Evolutionary conservation across 2,888 invertebrate genomes (phyloP), one percentile per base, ranked within the genome.

Genomic region (Pachymerium ferrugineum): DNA sequence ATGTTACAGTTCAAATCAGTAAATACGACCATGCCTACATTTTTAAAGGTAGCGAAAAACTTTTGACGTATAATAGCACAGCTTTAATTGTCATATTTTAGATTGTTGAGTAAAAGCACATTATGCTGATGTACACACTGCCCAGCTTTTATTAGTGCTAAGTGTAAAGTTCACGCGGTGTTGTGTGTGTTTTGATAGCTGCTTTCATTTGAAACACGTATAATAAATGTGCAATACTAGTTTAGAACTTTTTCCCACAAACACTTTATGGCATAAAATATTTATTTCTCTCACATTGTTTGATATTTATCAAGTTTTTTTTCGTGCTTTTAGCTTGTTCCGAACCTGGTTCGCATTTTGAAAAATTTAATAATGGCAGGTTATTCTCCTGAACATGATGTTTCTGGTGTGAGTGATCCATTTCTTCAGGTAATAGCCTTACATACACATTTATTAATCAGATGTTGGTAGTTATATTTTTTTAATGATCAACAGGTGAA

Each of bases 381-480:
- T 29, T 99, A 99, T 85, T 99, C 98, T 31, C 99, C 99, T 12
- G 99, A 99, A 82, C 99, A 99, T 83, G 99, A 99, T 84, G 99
- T 99, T 68, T 97, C 97, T 77, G 99, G 99, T 28, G 97, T 99
- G 67, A 97, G 97, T 78, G 99, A 99, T 86, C 99, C 99, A 69
- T 99, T 99, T 85, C 87, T 99, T 77, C 99, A 99, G 89, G 95
- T 94, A 83, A 78, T 77, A 14, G 19, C 25, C n/a, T 42, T 31
- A 68, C 73, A n/a, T 72, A 42, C 14, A 28, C 16, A 25, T 29
- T 35, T n/a, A n/a, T n/a, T n/a, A 12, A n/a, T 28, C 28, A 28
- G 28, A 14, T 25, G 25, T 22, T 10, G 14, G 14, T 5, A 25
- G 1, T 25, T 62, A 25, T 14, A 10, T 28, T 28, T 62, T 25